Base-by-base conservation (phyloP, 2,797 vertebrate genomes). In the Enteromius trimaculatus region DNA sequence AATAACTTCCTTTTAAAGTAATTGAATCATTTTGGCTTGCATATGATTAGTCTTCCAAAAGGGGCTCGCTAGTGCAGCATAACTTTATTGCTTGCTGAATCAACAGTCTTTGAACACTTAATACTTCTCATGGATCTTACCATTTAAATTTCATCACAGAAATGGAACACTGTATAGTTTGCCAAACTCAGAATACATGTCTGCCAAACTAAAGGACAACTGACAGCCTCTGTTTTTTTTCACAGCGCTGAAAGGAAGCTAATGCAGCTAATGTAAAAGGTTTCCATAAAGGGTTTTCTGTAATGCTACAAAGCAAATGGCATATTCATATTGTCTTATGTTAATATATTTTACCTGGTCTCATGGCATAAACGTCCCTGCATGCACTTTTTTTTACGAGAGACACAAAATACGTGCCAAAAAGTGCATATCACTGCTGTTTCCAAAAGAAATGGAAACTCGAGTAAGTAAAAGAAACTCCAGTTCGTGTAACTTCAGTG, bases 81-180 rank as follows among this genome's bases (percentile, higher is more conserved):
- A 77, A 14, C 81, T 80, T 87, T 84, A 80, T 51, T 49, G 37
- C 64, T 69, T 84, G 83, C 83, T 85, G 78, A 87, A 84, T 47
- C 80, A 80, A 88, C 82, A 80, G 23, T 51, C 75, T 81, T 49
- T 72, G 19, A 53, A 65, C 80, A 64, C 42, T 82, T 53, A 65
- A 85, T 85, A 75, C 69, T 79, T 82, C 64, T 79, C 76, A 79
- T 70, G 53, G 65, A 77, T 75, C 81, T 49, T 53, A 68, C 42
- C 29, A 49, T 47, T 75, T 76, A n/a, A 81, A 86, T 86, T 86
- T 81, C 84, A 82, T 86, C 44, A 80, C 49, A 60, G 53, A 83
- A 86, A 84, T 68, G 58, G 42, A 76, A 39, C 44, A 31, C 58
- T 31, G 69, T 37, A 64, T 31, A 79, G 77, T 81, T 78, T 64